A percentile compares a stretch with the other conserved stretches of the same genome.
Evolutionary conservation across 2,113 vertebrate genomes (phyloP).

Genomic region (Microcebus tavaratra): DNA sequence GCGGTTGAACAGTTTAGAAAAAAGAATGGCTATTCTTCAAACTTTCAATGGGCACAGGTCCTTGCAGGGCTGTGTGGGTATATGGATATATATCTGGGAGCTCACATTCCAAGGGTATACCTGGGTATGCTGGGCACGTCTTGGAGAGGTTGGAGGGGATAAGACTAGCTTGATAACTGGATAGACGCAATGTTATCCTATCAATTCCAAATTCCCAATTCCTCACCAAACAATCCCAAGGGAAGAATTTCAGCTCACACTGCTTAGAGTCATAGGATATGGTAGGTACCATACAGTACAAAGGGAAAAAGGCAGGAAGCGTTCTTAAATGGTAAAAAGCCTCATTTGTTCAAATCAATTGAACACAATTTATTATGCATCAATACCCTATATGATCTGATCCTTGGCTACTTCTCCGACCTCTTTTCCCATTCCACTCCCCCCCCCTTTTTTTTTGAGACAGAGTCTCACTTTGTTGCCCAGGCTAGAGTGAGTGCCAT

Average conservation of each 20-base stretch:
- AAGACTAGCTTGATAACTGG: neutral
- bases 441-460: neutral
- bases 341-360: conserved; percentile 30
- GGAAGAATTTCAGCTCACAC: conserved; percentile 18
- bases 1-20: neutral
- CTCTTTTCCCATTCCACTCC: neutral
- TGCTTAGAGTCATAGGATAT: neutral
- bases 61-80: neutral
- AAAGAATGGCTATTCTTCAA: conserved; percentile 12
- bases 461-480: too few species aligned
- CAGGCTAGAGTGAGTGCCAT: too few species aligned
- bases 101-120: neutral
- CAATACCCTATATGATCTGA: neutral
- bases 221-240: conserved; percentile 19
- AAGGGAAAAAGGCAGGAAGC: neutral
- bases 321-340: neutral
- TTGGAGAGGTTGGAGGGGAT: neutral
- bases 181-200: neutral
- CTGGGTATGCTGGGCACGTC: neutral
- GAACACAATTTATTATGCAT: neutral
- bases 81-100: neutral
- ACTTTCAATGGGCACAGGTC: neutral
- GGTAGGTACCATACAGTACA: neutral
- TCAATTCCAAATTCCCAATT: neutral
- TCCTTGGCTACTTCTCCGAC: neutral